phyloP scores from a whole-genome alignment of 1,140 invertebrate species.

The Mylabris phalerata region DNA sequence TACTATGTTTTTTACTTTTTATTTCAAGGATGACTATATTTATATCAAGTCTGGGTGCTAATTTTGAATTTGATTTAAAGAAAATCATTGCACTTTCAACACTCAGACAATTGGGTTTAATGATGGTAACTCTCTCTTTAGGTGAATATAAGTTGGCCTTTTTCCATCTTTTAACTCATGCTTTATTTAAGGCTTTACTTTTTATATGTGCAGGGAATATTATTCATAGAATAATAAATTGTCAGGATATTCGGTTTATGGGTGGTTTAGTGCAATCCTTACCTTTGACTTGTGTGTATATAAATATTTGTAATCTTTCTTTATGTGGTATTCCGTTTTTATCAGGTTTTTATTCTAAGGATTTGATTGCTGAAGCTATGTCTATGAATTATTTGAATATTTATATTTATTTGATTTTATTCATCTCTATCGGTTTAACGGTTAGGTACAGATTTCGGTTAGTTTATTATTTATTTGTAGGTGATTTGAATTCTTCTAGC shows the following conservation, averaged over 20 bases:
- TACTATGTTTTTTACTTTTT: slow-evolving; percentile 34
- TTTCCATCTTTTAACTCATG: slow-evolving; percentile 57
- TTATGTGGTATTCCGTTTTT: slow-evolving; percentile 53
- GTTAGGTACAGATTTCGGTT: background rate
- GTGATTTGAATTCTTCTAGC: too few species aligned
- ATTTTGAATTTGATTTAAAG: slow-evolving; percentile 59
- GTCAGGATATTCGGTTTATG: slow-evolving; percentile 57
- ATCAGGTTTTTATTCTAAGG: slow-evolving; percentile 58
- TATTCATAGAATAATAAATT: slow-evolving; percentile 54
- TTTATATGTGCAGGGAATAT: slow-evolving; percentile 54
- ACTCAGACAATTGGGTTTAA: slow-evolving; percentile 60
- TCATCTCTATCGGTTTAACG: slow-evolving; percentile 49
- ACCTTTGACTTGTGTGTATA: slow-evolving; percentile 42
- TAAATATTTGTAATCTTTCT: slow-evolving; percentile 47
- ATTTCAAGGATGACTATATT: slow-evolving; percentile 51
- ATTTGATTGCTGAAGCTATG: slow-evolving; percentile 54
- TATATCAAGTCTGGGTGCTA: slow-evolving; percentile 51
- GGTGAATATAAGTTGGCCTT: slow-evolving; percentile 46
- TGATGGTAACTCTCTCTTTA: slow-evolving; percentile 52
- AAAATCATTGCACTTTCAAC: slow-evolving; percentile 68
- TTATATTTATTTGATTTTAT: slow-evolving; percentile 46
- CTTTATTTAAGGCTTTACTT: slow-evolving; percentile 58
- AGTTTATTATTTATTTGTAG: too few species aligned
- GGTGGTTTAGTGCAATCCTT: slow-evolving; percentile 40
- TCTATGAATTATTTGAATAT: slow-evolving; percentile 46